Conservation (phyloP, 2,113 vertebrate genomes). For the Excalfactoria chinensis region DNA sequence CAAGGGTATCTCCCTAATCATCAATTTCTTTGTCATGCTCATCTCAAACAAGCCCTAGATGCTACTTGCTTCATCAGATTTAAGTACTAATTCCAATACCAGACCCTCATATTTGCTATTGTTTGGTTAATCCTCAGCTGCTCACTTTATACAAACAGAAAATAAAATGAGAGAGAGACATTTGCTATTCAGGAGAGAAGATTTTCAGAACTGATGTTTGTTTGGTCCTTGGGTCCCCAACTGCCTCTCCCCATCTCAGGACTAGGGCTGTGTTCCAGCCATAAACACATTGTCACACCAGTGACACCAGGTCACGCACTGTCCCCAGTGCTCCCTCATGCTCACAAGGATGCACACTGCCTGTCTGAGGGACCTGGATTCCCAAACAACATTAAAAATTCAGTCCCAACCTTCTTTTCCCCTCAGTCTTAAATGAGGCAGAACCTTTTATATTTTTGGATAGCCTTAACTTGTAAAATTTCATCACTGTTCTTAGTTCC, state of each 20-base stretch:
- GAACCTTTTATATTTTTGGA: background rate
- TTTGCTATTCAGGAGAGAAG: background rate
- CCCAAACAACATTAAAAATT: constrained; percentile 65
- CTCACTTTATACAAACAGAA: background rate
- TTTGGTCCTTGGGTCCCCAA: background rate
- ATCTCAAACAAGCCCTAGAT: background rate
- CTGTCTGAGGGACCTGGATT: constrained; percentile 36
- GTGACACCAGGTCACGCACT: background rate
- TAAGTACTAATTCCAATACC: background rate
- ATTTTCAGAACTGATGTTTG: background rate
- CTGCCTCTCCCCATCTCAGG: background rate
- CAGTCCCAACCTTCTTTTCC: constrained; percentile 25
- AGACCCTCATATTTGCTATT: background rate
- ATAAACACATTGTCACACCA: background rate
- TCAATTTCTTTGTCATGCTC: background rate
- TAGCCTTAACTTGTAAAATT: background rate
- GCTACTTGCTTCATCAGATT: background rate
- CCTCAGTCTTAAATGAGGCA: constrained; percentile 1
- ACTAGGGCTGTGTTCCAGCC: background rate
- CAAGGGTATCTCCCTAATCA: background rate
- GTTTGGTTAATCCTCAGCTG: background rate
- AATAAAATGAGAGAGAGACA: background rate
- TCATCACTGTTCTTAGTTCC: background rate
- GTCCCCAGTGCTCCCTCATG: background rate
- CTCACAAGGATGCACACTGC: background rate